Evolutionary conservation across 2,888 invertebrate species (phyloP), one percentile per base, ranked within the genome.

Genomic region (Cantharis flavilabris): DNA sequence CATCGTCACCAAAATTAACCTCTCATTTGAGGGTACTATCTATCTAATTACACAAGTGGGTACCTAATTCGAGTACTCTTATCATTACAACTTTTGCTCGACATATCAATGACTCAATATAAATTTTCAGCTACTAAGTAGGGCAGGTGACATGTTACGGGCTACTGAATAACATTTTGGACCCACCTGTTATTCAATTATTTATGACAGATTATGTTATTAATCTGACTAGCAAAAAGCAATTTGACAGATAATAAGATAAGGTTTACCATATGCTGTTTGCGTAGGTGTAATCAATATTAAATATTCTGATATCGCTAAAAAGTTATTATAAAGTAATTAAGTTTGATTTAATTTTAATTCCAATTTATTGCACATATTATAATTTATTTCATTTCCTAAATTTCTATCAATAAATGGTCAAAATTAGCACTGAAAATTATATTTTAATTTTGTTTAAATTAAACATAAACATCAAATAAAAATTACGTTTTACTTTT

Each of bases 171-270:
- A 20, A 75, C 69, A 72, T 78, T 69, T 64, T 72, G 20, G 26
- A 75, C 69, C 67, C 76, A 77, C 78, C 76, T 77, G 76, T 76
- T 75, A 79, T 75, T 79, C 78, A 78, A 79, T 82, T 82, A 82
- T 81, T 81, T 80, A 80, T 77, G 79, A 78, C 71, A 78, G 82
- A 82, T 82, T 82, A 82, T 78, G 70, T 76, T 79, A 77, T 78
- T 81, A 82, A 81, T 82, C 80, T 80, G 79, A 76, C 80, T 76
- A 78, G 75, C 78, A 80, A 81, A 79, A 82, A 81, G 79, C 80
- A 79, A 80, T 82, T 81, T 82, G 79, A 81, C 80, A 77, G 79
- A 81, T 79, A 80, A 70, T 70, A 74, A 75, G 75, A 71, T 75
- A 75, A 74, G 26, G 49, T 33, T 77, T 72, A 72, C 77, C 77